Conservation (phyloP, 2,797 vertebrate species). For the Tachyglossus aculeatus region DNA sequence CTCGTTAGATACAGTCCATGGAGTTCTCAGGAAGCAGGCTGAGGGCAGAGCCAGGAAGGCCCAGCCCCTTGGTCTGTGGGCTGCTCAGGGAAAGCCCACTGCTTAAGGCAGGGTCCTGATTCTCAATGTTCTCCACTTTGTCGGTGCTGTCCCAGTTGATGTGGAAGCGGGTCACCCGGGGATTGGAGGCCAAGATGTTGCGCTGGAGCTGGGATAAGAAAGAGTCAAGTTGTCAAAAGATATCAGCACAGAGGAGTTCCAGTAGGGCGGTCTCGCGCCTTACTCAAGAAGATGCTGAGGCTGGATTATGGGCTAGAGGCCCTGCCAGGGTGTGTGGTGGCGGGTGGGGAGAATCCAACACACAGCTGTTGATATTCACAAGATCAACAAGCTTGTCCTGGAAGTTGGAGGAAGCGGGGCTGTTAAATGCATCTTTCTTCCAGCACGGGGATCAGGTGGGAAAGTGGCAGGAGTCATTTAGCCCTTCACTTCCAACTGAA, state of each 20-base stretch:
- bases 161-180: constrained; percentile 91
- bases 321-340: too few species aligned
- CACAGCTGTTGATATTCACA: too few species aligned
- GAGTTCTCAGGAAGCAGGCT: constrained; percentile 88
- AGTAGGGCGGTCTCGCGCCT: neutral
- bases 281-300: too few species aligned
- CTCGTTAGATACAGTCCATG: constrained; percentile 88
- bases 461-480: too few species aligned
- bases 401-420: too few species aligned
- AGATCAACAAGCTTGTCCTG: too few species aligned
- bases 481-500: too few species aligned
- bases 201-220: constrained; percentile 83
- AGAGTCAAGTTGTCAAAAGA: neutral
- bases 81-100: constrained; percentile 81
- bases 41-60: constrained; percentile 69
- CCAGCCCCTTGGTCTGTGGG: constrained; percentile 78
- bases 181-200: constrained; percentile 91
- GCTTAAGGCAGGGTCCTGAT: constrained; percentile 83
- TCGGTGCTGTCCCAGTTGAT: constrained; percentile 93
- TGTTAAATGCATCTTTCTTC: too few species aligned
- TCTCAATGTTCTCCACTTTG: constrained; percentile 87
- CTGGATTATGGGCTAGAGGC: too few species aligned
- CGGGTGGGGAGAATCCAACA: too few species aligned
- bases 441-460: too few species aligned
- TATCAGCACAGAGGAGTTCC: too few species aligned